Evolutionary conservation across 64 coral and sea anemone species (phyloP), one percentile per base, ranked within the genome.

Genomic region (Pocillopora verrucosa): DNA sequence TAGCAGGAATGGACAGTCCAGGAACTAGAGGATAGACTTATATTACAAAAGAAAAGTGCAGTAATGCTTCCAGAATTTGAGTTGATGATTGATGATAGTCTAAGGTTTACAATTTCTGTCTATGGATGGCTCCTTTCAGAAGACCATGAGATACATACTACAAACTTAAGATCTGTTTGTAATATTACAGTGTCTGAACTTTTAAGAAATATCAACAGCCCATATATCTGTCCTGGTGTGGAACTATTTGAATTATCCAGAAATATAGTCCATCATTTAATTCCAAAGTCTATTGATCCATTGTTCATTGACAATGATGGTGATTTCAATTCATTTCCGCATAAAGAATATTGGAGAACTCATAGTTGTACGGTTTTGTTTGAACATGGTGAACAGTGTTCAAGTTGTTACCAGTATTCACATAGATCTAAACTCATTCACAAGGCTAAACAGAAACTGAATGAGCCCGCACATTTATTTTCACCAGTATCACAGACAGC

Each of bases 121-220:
- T 72, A 38, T 72, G 83, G 83, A 56, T 51, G 41, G 41, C 41
- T 51, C 41, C 3, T 51, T 4, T 7, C 41, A 4, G 41, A 51
- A 51, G 41, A 92, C 45, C 91, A 92, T 82, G 77, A 82, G 64
- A n/a, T 92, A 19, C 88, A 92, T 61, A 26, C 38, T 19, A 26
- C 17, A 10, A 73, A 63, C 70, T 88, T 88, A 75, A 88, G 85
- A 61, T 92, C 84, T 37, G 65, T 64, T 2, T 51, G 2, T 22
- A 92, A 92, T 51, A 80, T 88, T 13, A 81, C 91, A 59, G 77
- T 92, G 16, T 92, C 85, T 41, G 76, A 92, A 20, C 85, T 92
- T 56, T 16, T 92, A 17, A 88, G 64, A 51, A 7, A 51, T 51
- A 7, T 51, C 7, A 7, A 51, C 3, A 51, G 41, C 41, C 41